Percentiles rank a stretch among this genome's conserved stretches.
phyloP scores from a whole-genome alignment of 2,113 vertebrate species.

The Ciconia stormi region DNA sequence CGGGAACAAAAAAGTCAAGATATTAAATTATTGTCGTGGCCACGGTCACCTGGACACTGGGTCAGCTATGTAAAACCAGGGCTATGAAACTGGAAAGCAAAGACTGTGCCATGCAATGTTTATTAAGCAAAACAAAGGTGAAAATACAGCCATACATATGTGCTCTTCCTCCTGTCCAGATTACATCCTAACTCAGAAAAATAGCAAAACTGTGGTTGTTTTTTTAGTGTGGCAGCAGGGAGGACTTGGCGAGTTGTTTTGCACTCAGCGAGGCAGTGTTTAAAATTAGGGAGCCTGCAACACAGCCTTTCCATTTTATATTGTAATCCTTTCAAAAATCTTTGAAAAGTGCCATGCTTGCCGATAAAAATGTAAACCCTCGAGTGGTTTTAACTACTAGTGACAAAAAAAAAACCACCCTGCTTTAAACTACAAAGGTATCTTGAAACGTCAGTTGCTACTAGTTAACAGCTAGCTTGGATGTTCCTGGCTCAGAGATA shows the following conservation, averaged over 20 bases:
- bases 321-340: constrained; percentile 70
- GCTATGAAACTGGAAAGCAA: neutral
- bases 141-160: neutral
- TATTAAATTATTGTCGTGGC: neutral
- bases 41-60: neutral
- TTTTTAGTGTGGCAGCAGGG: neutral
- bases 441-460: constrained; percentile 66
- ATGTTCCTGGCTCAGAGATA: constrained; percentile 69
- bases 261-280: neutral
- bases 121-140: neutral
- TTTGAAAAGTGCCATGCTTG: constrained; percentile 60
- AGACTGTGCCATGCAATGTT: neutral
- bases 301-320: constrained; percentile 7
- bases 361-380: constrained; percentile 68
- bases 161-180: neutral
- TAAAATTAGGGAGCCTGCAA: constrained; percentile 52
- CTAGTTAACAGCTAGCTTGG: constrained; percentile 61
- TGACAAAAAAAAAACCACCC: neutral
- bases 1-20: neutral
- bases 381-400: constrained; percentile 67
- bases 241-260: neutral
- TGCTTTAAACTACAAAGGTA: constrained; percentile 68
- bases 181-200: neutral
- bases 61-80: neutral
- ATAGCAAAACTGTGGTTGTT: neutral